phyloP scores from a whole-genome alignment of 2,888 invertebrate species.

The Hyles lineata region DNA sequence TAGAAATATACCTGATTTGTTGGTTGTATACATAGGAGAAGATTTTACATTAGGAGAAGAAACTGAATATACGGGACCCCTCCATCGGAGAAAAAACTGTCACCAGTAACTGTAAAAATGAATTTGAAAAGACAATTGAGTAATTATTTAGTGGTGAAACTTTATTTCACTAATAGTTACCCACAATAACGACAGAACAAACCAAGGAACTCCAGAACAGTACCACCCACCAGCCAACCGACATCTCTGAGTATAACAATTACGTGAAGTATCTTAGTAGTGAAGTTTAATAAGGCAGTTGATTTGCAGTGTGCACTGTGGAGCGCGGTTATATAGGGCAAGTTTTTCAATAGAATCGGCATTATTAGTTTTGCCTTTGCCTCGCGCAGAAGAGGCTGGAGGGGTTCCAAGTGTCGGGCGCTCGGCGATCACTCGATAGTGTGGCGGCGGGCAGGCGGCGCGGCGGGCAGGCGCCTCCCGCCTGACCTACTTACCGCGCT shows the following conservation, averaged over 20 bases:
- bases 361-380: constrained; percentile 2
- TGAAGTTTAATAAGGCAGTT: background rate
- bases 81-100: too few relatives aligned
- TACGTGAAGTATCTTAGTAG: background rate
- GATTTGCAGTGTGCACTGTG: background rate
- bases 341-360: background rate
- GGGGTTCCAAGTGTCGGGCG: background rate
- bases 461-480: constrained; percentile 12
- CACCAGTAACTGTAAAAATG: too few relatives aligned
- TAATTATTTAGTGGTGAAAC: too few relatives aligned
- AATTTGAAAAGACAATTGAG: too few relatives aligned
- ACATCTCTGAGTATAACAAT: background rate
- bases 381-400: background rate
- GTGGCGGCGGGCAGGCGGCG: constrained; percentile 8
- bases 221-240: background rate
- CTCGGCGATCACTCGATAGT: constrained; percentile 13
- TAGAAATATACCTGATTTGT: too few relatives aligned
- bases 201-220: too few relatives aligned
- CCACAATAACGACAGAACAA: too few relatives aligned
- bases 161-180: too few relatives aligned
- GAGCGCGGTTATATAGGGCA: background rate
- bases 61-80: too few relatives aligned
- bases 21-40: too few relatives aligned
- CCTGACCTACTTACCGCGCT: constrained; percentile 12
- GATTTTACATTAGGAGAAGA: too few relatives aligned